phyloP scores from a whole-genome alignment of 2,113 vertebrate genomes.

The Caracal caracal region DNA sequence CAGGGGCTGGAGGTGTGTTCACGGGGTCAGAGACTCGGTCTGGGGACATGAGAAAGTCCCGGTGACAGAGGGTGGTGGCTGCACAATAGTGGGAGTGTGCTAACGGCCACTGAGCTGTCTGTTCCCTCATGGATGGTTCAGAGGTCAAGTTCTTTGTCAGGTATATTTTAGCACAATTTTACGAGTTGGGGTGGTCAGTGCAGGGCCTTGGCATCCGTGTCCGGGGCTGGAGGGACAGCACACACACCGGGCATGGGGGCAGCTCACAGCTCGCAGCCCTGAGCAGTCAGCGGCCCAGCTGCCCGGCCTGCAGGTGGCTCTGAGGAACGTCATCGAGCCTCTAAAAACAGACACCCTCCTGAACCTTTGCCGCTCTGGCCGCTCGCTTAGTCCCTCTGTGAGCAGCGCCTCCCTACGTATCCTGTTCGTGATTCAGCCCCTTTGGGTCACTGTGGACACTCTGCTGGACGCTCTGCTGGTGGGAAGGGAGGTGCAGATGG shows the following conservation, averaged over 20 bases:
- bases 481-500: no score
- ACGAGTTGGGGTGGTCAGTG: not conserved
- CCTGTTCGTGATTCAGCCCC: not conserved
- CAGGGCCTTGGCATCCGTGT: fast-evolving
- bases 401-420: not conserved
- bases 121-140: not conserved
- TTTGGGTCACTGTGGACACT: not conserved
- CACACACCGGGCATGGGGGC: not conserved
- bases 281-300: not conserved
- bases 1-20: no score
- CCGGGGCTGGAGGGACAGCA: not conserved
- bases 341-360: conserved; percentile 67
- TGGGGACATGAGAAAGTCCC: not conserved
- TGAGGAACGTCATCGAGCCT: conserved; percentile 39
- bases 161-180: not conserved
- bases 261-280: not conserved
- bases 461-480: not conserved
- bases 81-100: not conserved
- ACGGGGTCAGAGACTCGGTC: not conserved
- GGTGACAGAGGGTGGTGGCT: fast-evolving
- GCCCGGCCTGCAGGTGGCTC: not conserved
- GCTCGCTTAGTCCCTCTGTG: not conserved
- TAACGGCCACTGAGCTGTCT: not conserved
- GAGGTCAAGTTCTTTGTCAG: not conserved
- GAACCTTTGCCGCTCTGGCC: conserved; percentile 15